Evolutionary conservation across 2,113 vertebrate genomes (phyloP).

Genomic region (Sinocyclocheilus anophthalmus): DNA sequence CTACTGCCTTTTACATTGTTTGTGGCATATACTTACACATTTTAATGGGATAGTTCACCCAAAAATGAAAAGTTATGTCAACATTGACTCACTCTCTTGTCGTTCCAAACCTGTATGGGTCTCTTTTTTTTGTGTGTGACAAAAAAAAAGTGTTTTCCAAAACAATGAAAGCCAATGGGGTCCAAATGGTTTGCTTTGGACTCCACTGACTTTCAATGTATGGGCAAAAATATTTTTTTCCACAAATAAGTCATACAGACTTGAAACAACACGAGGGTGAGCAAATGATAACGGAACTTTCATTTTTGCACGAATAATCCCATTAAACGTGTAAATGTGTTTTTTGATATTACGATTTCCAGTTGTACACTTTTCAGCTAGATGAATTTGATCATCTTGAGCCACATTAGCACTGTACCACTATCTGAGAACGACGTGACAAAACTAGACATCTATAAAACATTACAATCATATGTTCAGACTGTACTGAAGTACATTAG

Average conservation of each 20-base stretch:
- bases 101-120: not conserved
- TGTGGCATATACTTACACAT: not conserved
- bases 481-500: conserved; percentile 23
- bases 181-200: not conserved
- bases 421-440: not conserved
- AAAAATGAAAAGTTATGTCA: not conserved
- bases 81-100: no score
- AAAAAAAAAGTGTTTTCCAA: not conserved
- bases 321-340: not conserved
- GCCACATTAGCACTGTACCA: not conserved
- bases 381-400: not conserved
- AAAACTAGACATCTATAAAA: conserved; percentile 24
- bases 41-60: conserved; percentile 9
- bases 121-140: not conserved
- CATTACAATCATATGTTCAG: conserved; percentile 29
- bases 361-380: not conserved
- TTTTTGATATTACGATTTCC: not conserved
- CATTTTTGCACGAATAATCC: not conserved
- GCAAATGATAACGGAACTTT: not conserved
- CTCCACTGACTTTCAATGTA: not conserved
- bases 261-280: not conserved
- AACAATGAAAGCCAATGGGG: not conserved
- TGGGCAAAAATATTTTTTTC: not conserved
- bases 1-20: not conserved
- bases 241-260: not conserved